Base-by-base conservation (phyloP, 1,140 invertebrate species). In the Centruroides sculpturatus region DNA sequence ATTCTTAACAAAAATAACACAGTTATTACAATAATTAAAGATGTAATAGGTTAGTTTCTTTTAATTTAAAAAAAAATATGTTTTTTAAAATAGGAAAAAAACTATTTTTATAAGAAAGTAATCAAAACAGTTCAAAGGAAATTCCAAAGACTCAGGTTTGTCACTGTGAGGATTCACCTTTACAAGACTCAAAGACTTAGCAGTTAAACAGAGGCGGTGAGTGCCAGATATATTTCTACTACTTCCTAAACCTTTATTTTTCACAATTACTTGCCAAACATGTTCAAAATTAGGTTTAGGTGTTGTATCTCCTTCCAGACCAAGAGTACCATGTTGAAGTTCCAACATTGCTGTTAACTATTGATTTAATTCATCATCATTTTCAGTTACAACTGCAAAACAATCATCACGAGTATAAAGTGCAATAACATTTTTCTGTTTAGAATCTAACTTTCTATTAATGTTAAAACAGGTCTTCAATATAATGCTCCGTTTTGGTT, bases 381-480 rank as follows among this genome's bases (percentile, higher is more conserved):
- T 82, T 35, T 91, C 89, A 46, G 89, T 78, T 6, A 88, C 82
- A 35, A 95, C 77, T 46, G 85, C 85, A 69, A 94, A 87, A 71
- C 86, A 86, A 71, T 92, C 91, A 70, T 92, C 87, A 69, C 85
- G 85, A 10, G 87, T 90, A 70, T 92, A 93, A 9, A 96, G 75
- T 9, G 87, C 86, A 62, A 95, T 86, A 51, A 89, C 87, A 73
- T 83, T 82, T 70, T 87, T 89, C 69, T 91, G 82, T 71, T 90
- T 90, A 4, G 85, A 81, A 71, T 94, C 91, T 4, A 66, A 61
- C 60, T 84, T 84, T 49, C 80, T 76, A 65, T 82, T 83, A 60
- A 95, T 93, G 72, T 92, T 92, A 74, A 93, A 93, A 73, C 91
- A 94, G 54, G 81, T 84, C 71, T 87, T 85, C 53, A 95, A 75